These are phyloP conservation scores for Chaetura pelagica DNA, from an alignment of 2,113 vertebrate genomes.

Conservation along the genomic window DNA sequence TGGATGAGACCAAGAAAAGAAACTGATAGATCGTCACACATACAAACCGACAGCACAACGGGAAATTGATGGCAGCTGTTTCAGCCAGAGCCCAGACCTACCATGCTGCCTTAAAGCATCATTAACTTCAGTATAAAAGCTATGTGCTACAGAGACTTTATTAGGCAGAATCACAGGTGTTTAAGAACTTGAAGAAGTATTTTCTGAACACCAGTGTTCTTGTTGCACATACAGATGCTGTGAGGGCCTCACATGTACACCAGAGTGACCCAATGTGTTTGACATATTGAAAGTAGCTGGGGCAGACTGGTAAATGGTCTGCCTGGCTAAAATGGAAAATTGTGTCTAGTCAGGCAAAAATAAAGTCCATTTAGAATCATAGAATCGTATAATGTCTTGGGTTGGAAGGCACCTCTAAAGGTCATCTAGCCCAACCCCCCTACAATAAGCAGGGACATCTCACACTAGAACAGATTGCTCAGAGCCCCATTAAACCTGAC, in stretches of 20 bases:
- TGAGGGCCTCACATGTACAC: background rate
- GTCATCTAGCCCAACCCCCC: too few species aligned
- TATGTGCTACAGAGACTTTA: constrained; percentile 22
- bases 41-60: background rate
- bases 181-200: constrained; percentile 19
- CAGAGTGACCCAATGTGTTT: background rate
- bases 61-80: constrained; percentile 56
- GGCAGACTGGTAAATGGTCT: background rate
- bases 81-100: background rate
- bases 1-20: constrained; percentile 34
- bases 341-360: background rate
- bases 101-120: constrained; percentile 28
- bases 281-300: background rate
- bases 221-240: background rate
- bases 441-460: too few species aligned
- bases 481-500: too few species aligned
- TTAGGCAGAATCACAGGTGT: constrained; percentile 34
- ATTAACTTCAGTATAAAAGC: constrained; percentile 52
- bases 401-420: too few species aligned
- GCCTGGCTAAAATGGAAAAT: background rate
- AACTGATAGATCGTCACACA: constrained; percentile 49
- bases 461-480: too few species aligned
- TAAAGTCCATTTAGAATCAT: background rate
- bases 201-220: background rate
- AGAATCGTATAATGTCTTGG: too few species aligned